Evolutionary conservation across 2,888 invertebrate genomes (phyloP), one percentile per base, ranked within the genome.

Genomic region (Morpho helenor): DNA sequence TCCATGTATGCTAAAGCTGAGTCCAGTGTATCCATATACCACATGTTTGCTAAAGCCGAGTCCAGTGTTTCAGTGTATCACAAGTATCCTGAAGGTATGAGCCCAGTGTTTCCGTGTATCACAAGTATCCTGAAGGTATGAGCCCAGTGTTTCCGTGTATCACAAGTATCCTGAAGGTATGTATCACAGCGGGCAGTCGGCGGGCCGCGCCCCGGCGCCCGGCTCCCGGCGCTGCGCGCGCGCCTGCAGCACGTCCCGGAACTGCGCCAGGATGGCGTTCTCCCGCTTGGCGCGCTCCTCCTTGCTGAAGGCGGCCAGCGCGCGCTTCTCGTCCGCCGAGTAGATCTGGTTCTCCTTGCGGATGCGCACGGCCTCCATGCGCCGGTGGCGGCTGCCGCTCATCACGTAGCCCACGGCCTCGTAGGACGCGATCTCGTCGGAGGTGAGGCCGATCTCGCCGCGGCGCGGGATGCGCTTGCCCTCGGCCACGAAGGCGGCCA

Each of bases 311-410:
- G 98, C 98, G 0, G 98, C 98, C 62, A 99, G 91, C 6, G 99
- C 98, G 57, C 99, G 93, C 86, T 99, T 99, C 84, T 99, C 99
- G 85, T 99, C 99, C 0, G 99, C 99, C 7, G 98, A 98, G 92
- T 99, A 99, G 78, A 99, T 98, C 92, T 99, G 99, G 92, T 99
- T 99, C 91, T 99, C 99, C 79, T 99, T 99, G 72, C 99, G 95
- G 68, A 99, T 95, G 86, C 99, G 97, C 2, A 99, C 99, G 64
- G 99, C 99, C 85, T 99, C 99, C 99, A 99, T 99, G 68, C 99
- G 94, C 4, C 99, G 96, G 91, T 99, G 99, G 61, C 96, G 93
- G 91, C 97, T 97, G 31, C 99, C 99, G 74, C 98, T 98, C 99
- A 99, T 99, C 0, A 99, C 99, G 79, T 98, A 99, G 39, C 99